phyloP scores from a whole-genome alignment of 1,140 invertebrate species.

The Eulimnadia texana region DNA sequence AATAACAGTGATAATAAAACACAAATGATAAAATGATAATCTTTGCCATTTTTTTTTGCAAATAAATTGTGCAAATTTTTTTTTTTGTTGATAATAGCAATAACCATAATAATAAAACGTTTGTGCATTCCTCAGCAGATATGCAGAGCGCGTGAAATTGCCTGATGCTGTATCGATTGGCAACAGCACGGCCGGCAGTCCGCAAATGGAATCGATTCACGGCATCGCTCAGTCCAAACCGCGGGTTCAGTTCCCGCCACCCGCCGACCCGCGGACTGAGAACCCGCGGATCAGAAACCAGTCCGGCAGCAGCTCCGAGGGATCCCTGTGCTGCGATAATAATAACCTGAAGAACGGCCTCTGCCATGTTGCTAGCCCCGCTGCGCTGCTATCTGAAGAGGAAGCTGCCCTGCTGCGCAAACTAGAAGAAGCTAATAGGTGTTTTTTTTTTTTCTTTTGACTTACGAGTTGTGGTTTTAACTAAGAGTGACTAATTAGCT shows the following conservation, averaged over 20 bases:
- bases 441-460: no score
- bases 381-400: conserved; percentile 23
- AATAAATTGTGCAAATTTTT: no score
- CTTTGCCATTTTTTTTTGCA: no score
- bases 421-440: conserved; percentile 83
- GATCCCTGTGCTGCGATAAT: neutral
- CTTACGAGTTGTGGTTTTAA: no score
- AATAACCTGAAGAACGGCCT: conserved; percentile 3
- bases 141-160: neutral
- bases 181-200: neutral
- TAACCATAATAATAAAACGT: neutral
- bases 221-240: neutral
- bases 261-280: neutral
- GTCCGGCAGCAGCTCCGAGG: neutral
- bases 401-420: conserved; percentile 76
- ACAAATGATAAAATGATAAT: no score
- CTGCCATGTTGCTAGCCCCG: neutral
- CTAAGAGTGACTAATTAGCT: no score
- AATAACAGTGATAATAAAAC: no score
- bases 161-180: neutral
- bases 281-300: neutral
- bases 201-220: neutral
- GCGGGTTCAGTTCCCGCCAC: neutral
- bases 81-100: no score
- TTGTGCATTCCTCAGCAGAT: neutral